These are phyloP conservation scores for Tillus elongatus DNA, from an alignment of 2,888 invertebrate species.

Conservation along the genomic window DNA sequence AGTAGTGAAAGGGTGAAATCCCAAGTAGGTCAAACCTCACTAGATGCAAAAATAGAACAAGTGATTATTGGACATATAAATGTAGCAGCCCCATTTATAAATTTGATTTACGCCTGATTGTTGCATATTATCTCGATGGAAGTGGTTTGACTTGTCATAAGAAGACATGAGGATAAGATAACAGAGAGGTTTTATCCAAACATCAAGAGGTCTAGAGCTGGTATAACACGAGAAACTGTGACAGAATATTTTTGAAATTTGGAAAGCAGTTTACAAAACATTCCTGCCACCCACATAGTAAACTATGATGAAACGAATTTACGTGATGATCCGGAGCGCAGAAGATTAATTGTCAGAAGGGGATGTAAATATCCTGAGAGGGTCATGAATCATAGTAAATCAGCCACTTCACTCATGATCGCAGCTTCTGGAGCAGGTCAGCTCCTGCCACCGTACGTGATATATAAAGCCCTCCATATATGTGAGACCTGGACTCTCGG, in stretches of 20 bases:
- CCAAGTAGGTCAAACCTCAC: too few species aligned
- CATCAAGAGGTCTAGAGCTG: constrained; percentile 17
- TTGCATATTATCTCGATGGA: too few species aligned
- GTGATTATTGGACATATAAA: too few species aligned
- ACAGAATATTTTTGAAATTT: constrained; percentile 16
- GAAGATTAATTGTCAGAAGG: constrained; percentile 18
- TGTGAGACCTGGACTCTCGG: constrained; percentile 28
- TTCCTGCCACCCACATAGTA: constrained; percentile 21
- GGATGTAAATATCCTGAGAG: constrained; percentile 28
- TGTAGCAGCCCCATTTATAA: too few species aligned
- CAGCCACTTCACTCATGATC: constrained; percentile 27
- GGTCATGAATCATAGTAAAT: constrained; percentile 26
- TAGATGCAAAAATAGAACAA: too few species aligned
- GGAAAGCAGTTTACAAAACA: constrained; percentile 9
- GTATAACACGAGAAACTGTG: constrained; percentile 14
- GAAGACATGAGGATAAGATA: constrained; percentile 9
- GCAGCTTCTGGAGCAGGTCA: constrained; percentile 24
- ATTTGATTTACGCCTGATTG: too few species aligned
- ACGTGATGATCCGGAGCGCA: constrained; percentile 28
- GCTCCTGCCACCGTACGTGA: constrained; percentile 27
- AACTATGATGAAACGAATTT: constrained; percentile 26
- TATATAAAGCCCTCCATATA: constrained; percentile 27
- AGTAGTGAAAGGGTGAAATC: too few species aligned
- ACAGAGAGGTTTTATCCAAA: constrained; percentile 15
- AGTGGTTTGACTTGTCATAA: too few species aligned